phyloP scores from a whole-genome alignment of 2,113 vertebrate species.

The Aleadryas rufinucha region DNA sequence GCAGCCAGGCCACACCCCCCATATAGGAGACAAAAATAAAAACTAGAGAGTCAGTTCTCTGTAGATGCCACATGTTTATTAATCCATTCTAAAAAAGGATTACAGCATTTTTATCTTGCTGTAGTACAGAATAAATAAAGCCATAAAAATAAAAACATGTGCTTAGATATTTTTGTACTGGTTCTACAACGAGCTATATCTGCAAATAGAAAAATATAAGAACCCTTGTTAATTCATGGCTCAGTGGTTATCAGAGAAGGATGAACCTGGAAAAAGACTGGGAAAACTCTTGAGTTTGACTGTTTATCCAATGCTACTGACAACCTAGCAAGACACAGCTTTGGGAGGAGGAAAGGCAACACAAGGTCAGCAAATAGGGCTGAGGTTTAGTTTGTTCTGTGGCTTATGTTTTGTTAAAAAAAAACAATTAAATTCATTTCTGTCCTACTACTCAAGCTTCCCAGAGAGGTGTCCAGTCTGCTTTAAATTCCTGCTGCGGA shows the following conservation, averaged over 20 bases:
- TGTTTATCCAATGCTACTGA: not conserved
- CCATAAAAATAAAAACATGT: slow-evolving; percentile 58
- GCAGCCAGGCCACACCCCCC: not conserved
- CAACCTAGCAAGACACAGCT: not conserved
- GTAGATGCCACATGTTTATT: slow-evolving; percentile 50
- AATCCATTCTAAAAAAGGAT: not conserved
- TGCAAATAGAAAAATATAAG: slow-evolving; percentile 59
- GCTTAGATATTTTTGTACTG: slow-evolving; percentile 19
- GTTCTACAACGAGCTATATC: slow-evolving; percentile 22
- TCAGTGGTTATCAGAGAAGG: slow-evolving; percentile 59
- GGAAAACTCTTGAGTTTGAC: not conserved
- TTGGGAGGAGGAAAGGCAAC: accelerated
- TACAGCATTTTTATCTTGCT: slow-evolving; percentile 28
- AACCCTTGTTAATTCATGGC: slow-evolving; percentile 49
- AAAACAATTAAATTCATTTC: not conserved
- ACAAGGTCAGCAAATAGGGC: not conserved
- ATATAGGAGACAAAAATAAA: not conserved
- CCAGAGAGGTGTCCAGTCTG: not conserved
- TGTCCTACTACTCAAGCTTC: not conserved
- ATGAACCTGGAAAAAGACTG: not conserved
- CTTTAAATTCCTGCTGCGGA: not conserved
- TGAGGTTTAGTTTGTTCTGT: not conserved
- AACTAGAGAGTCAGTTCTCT: not conserved
- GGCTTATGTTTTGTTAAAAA: not conserved
- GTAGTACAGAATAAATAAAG: slow-evolving; percentile 55